Evolutionary conservation across 2,888 invertebrate species (phyloP).

Genomic region (Hydropsyche betteni): DNA sequence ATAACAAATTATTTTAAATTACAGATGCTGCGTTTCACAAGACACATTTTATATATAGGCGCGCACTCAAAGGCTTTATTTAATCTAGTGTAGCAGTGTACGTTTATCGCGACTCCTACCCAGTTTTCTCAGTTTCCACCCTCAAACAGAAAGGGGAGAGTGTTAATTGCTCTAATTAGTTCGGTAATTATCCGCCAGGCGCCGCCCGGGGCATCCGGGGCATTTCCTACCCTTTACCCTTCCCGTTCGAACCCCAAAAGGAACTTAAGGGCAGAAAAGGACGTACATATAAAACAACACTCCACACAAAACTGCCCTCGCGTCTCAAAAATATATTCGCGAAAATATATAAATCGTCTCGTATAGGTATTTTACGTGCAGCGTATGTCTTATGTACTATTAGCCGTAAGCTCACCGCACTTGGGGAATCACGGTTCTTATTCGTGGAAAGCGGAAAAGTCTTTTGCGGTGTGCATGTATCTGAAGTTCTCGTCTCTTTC

Average conservation of each 20-base stretch:
- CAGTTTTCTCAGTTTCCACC: constrained; percentile 50
- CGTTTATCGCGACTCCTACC: constrained; percentile 53
- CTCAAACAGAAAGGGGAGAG: constrained; percentile 54
- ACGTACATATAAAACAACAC: neutral
- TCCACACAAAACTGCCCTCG: too few relatives aligned
- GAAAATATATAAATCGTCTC: too few relatives aligned
- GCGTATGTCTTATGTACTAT: too few relatives aligned
- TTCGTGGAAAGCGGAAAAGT: constrained; percentile 36
- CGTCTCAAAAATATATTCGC: too few relatives aligned
- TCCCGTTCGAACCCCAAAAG: constrained; percentile 3
- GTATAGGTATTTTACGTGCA: too few relatives aligned
- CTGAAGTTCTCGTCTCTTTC: neutral
- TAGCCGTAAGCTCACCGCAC: too few relatives aligned
- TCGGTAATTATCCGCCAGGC: constrained; percentile 66
- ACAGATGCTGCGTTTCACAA: too few relatives aligned
- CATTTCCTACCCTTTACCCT: neutral
- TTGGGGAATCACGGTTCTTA: constrained; percentile 1
- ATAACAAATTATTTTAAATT: too few relatives aligned
- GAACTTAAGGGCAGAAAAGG: neutral
- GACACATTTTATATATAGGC: constrained; percentile 60
- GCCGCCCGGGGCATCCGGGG: constrained; percentile 49
- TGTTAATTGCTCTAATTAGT: constrained; percentile 70
- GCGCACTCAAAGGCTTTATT: constrained; percentile 53
- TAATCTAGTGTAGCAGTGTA: constrained; percentile 53
- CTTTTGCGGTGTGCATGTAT: neutral